These are phyloP conservation scores for Tachycineta bicolor DNA, from an alignment of 2,113 vertebrate genomes.

Conservation along the genomic window DNA sequence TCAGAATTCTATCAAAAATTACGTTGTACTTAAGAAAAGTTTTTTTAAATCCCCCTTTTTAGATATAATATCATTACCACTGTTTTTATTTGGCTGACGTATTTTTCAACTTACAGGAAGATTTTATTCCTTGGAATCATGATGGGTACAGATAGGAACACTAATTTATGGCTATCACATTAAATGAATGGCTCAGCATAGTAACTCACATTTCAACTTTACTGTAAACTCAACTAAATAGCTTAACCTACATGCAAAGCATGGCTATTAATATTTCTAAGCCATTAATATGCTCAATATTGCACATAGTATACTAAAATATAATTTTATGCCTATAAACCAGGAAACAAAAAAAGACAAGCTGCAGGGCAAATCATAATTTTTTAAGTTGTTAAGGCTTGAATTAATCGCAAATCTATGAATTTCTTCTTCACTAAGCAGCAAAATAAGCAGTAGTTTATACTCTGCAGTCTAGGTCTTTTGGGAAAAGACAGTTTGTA, in stretches of 20 bases:
- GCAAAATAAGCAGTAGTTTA: slow-evolving; percentile 14
- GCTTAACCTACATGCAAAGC: not conserved
- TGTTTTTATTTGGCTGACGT: not conserved
- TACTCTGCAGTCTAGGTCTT: not conserved
- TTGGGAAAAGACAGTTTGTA: slow-evolving; percentile 17
- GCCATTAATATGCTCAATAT: not conserved
- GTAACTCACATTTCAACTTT: not conserved
- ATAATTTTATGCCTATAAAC: not conserved
- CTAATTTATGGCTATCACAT: not conserved
- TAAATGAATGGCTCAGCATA: not conserved
- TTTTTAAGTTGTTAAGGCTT: not conserved
- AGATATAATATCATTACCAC: not conserved
- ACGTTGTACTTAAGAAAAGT: not conserved
- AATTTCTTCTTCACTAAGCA: not conserved
- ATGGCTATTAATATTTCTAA: not conserved
- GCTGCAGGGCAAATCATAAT: not conserved
- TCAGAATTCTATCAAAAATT: not conserved
- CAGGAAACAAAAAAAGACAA: not conserved
- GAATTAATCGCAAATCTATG: not conserved
- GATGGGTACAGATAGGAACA: not conserved
- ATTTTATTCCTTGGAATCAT: not conserved
- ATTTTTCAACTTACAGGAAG: not conserved
- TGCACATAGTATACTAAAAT: not conserved
- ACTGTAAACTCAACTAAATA: not conserved
- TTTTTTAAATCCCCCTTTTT: not conserved